Evolutionary conservation across 2,113 vertebrate genomes (phyloP).

Genomic region (Ophthalmolycus amberensis): DNA sequence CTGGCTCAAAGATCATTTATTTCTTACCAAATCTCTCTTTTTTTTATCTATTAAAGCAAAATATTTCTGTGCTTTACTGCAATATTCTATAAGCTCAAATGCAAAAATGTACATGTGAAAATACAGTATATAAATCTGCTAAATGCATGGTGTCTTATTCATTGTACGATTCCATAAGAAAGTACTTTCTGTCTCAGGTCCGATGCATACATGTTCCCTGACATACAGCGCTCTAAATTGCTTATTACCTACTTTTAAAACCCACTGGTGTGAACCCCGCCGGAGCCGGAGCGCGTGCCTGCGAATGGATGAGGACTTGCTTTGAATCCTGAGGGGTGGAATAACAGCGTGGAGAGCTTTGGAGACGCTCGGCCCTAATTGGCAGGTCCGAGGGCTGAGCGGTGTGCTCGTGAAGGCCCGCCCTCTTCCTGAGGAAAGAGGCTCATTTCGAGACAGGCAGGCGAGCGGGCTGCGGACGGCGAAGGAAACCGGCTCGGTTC

Average conservation of each 20-base stretch:
- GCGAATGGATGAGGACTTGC: slow-evolving; percentile 17
- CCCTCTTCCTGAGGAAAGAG: slow-evolving; percentile 48
- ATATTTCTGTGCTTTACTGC: not conserved
- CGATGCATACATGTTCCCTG: not conserved
- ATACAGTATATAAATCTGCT: not conserved
- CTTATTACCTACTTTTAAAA: not conserved
- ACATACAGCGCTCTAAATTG: not conserved
- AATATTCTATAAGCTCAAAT: not conserved
- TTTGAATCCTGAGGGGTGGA: slow-evolving; percentile 33
- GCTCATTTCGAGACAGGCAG: slow-evolving; percentile 36
- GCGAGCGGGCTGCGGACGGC: slow-evolving; percentile 32
- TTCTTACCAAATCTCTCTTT: not conserved
- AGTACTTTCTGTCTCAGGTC: not conserved
- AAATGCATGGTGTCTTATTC: not conserved
- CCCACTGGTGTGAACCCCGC: not conserved
- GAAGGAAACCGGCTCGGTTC: slow-evolving; percentile 20
- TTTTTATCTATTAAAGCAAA: slow-evolving; percentile 5
- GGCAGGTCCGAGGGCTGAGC: slow-evolving; percentile 42
- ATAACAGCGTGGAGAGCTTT: slow-evolving; percentile 25
- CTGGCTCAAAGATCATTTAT: slow-evolving; percentile 8
- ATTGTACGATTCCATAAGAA: not conserved
- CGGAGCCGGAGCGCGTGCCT: not conserved
- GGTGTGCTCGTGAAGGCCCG: slow-evolving; percentile 40
- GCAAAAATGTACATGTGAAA: not conserved
- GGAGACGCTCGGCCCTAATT: slow-evolving; percentile 51